phyloP scores from a whole-genome alignment of 2,113 vertebrate species.

The Otocyon megalotis region DNA sequence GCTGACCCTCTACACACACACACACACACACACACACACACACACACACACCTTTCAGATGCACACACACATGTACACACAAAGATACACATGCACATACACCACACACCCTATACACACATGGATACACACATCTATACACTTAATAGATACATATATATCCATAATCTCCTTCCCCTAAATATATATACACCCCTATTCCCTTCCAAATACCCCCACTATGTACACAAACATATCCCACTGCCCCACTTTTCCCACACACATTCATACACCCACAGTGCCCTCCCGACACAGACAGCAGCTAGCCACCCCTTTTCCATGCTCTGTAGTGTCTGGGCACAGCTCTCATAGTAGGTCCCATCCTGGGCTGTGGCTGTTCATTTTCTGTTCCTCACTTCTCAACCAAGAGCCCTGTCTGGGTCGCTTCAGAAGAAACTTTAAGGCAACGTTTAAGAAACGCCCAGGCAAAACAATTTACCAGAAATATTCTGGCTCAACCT shows the following conservation, averaged over 20 bases:
- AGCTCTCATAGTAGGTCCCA: neutral
- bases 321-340: neutral
- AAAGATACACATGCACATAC: neutral
- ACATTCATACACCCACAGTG: neutral
- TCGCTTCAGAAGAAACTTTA: neutral
- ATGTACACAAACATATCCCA: neutral
- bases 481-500: neutral
- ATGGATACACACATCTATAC: neutral
- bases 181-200: neutral
- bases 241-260: neutral
- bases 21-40: neutral
- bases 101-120: neutral
- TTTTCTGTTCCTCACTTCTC: neutral
- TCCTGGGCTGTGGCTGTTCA: accelerated
- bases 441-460: neutral
- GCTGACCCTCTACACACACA: neutral
- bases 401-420: neutral
- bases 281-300: neutral
- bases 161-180: too few relatives aligned
- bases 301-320: neutral
- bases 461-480: neutral
- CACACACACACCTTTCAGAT: neutral
- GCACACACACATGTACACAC: neutral
- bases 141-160: neutral
- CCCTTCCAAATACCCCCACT: neutral